These are phyloP conservation scores for Ceratina australensis DNA, from an alignment of 1,140 invertebrate species.

Conservation along the genomic window DNA sequence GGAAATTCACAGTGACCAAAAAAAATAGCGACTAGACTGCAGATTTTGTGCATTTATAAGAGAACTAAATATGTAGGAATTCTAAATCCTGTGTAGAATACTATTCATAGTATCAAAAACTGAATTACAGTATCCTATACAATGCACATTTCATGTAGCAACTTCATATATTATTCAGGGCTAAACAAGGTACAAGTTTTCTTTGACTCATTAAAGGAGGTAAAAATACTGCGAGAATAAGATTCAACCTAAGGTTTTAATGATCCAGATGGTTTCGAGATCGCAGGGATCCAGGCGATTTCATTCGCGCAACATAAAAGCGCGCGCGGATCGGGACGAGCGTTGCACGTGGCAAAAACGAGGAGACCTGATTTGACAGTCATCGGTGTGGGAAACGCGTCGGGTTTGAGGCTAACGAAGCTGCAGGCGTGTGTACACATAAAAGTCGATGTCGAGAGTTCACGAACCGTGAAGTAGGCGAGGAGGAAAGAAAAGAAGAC, in stretches of 20 bases:
- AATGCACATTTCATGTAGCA: no score
- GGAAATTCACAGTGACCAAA: background rate
- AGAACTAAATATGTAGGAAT: no score
- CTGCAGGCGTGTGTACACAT: constrained; percentile 60
- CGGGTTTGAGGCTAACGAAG: constrained; percentile 58
- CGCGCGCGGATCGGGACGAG: background rate
- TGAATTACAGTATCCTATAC: no score
- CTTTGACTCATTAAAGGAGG: background rate
- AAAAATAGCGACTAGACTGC: background rate
- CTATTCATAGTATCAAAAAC: no score
- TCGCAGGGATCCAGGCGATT: background rate
- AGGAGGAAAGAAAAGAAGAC: constrained; percentile 17
- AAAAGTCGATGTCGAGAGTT: constrained; percentile 59
- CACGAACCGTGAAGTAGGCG: constrained; percentile 54
- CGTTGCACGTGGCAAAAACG: constrained; percentile 25
- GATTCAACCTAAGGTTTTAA: no score
- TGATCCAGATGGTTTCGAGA: background rate
- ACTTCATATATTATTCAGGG: no score
- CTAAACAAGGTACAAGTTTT: no score
- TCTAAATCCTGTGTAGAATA: no score
- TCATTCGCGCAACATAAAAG: background rate
- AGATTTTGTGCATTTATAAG: no score
- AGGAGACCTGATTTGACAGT: constrained; percentile 46
- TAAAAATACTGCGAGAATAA: no score
- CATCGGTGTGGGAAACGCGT: constrained; percentile 57